Percentiles rank a stretch among this genome's conserved stretches.
Conservation (phyloP, 2,888 invertebrate species). For the Orgyia antiqua region DNA sequence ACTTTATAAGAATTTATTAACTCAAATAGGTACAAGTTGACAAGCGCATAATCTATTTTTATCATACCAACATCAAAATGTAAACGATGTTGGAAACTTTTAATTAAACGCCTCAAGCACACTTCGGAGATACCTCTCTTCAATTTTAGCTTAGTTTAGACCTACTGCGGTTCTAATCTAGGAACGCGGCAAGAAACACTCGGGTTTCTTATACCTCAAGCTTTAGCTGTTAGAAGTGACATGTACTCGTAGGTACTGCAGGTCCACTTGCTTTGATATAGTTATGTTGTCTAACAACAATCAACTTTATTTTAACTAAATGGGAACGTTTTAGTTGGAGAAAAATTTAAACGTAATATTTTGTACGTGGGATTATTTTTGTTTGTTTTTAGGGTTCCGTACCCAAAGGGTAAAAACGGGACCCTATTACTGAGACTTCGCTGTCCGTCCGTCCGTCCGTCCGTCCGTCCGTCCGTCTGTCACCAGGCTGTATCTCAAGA, state of each 20-base stretch:
- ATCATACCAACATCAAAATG: constrained; percentile 10
- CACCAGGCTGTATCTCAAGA: no score
- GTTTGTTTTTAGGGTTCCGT: no score
- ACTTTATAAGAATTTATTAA: no score
- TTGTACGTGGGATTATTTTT: no score
- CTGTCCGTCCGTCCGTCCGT: no score
- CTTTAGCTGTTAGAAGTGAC: constrained; percentile 22
- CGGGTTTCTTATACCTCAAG: constrained; percentile 15
- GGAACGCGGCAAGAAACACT: constrained; percentile 16
- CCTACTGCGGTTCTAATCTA: constrained; percentile 23
- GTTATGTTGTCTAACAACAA: constrained; percentile 13
- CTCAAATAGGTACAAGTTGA: no score
- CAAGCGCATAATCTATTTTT: constrained; percentile 9
- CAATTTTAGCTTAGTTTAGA: constrained; percentile 27
- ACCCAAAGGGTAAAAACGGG: no score
- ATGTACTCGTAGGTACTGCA: constrained; percentile 10
- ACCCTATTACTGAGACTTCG: no score
- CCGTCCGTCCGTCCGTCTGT: no score
- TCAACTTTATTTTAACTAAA: constrained; percentile 8
- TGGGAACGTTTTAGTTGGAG: constrained; percentile 7
- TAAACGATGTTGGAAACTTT: constrained; percentile 15
- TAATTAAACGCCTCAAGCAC: constrained; percentile 22
- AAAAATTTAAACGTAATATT: no score
- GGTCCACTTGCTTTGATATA: constrained; percentile 27
- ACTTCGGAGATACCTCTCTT: constrained; percentile 18